Conservation (phyloP, 2,888 invertebrate species). For the Callyntrura guangdongensis region DNA sequence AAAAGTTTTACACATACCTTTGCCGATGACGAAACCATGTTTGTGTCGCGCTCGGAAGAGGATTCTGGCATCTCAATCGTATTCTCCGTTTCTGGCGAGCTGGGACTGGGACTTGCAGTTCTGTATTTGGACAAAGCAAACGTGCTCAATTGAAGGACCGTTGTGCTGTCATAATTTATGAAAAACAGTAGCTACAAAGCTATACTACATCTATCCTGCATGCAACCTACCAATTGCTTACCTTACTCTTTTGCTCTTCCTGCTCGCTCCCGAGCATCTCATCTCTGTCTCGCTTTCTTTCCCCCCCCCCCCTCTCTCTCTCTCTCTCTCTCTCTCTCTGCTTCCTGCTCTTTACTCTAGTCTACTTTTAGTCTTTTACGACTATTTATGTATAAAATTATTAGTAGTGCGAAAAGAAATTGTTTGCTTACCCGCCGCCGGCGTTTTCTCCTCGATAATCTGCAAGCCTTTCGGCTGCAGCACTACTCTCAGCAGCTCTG, state of each 20-base stretch:
- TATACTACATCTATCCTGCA: too few relatives aligned
- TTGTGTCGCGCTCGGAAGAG: constrained; percentile 85
- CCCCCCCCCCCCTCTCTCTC: too few relatives aligned
- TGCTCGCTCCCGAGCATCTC: constrained; percentile 33
- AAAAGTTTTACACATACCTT: too few relatives aligned
- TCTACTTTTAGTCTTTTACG: too few relatives aligned
- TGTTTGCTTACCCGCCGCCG: constrained; percentile 78
- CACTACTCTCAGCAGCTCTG: constrained; percentile 85
- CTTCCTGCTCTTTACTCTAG: too few relatives aligned
- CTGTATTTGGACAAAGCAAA: constrained; percentile 59
- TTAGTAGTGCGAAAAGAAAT: not conserved
- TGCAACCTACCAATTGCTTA: too few relatives aligned
- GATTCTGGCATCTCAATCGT: constrained; percentile 86
- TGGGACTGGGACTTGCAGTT: constrained; percentile 84
- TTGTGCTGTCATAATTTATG: too few relatives aligned
- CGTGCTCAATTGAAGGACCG: not conserved
- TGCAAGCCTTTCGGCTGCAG: constrained; percentile 86
- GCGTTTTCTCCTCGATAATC: constrained; percentile 86
- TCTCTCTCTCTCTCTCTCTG: too few relatives aligned
- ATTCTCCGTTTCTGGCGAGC: constrained; percentile 79
- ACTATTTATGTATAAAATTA: not conserved
- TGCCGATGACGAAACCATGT: constrained; percentile 76
- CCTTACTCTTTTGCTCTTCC: too few relatives aligned
- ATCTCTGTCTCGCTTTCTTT: too few relatives aligned
- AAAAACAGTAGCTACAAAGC: too few relatives aligned